Evolutionary conservation across 2,113 vertebrate genomes (phyloP).

Genomic region (Caretta caretta): DNA sequence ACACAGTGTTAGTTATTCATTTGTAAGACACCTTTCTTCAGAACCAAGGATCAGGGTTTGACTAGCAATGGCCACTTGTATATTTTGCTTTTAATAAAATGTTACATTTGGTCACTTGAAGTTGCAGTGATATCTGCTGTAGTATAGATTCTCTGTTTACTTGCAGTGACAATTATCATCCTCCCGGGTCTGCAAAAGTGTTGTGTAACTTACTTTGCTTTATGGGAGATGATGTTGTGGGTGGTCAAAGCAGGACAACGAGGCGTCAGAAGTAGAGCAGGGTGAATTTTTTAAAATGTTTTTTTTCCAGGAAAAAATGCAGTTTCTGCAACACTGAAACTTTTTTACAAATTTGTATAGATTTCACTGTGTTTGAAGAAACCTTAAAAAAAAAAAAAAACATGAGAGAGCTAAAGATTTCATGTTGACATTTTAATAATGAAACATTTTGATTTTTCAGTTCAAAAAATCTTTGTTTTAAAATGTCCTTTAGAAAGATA

Average conservation of each 20-base stretch:
- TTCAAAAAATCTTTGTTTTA: background rate
- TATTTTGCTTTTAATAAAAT: rapidly evolving
- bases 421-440: background rate
- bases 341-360: background rate
- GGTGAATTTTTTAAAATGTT: background rate
- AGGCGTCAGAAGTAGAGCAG: background rate
- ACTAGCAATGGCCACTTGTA: rapidly evolving
- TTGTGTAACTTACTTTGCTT: rapidly evolving
- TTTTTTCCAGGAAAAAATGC: background rate
- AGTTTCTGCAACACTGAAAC: background rate
- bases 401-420: background rate
- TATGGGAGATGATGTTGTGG: background rate
- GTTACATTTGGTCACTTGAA: background rate
- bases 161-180: background rate
- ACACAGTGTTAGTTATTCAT: background rate
- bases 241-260: background rate
- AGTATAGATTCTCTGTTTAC: background rate
- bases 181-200: background rate
- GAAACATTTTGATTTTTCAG: background rate
- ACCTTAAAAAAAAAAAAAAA: background rate
- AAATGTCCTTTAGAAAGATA: background rate
- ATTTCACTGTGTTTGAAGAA: background rate
- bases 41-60: rapidly evolving
- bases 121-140: background rate
- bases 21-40: background rate